Percentiles rank a stretch among this genome's conserved stretches.
These are phyloP conservation scores for Trachymyrmex cornetzi DNA, from an alignment of 1,140 invertebrate species.

Conservation along the genomic window DNA sequence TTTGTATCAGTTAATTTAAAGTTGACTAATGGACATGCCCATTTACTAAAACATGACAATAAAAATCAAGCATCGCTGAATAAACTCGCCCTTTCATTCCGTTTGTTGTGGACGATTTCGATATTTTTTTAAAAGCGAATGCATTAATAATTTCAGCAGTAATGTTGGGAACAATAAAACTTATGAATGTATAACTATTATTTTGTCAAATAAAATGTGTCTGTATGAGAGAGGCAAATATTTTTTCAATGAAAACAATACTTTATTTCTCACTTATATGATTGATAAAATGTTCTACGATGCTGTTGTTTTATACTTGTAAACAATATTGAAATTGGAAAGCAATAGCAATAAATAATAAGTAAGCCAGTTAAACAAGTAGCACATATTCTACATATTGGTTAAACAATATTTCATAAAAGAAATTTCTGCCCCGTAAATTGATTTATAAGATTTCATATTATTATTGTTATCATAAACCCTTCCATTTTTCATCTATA, in stretches of 20 bases:
- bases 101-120: neutral
- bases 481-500: neutral
- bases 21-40: neutral
- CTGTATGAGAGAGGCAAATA: constrained; percentile 4
- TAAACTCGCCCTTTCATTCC: neutral
- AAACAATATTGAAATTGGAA: constrained; percentile 6
- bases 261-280: constrained; percentile 8
- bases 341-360: constrained; percentile 27
- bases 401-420: neutral
- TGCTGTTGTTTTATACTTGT: neutral
- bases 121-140: constrained; percentile 1
- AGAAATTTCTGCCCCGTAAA: neutral
- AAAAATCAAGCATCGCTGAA: neutral
- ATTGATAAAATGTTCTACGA: constrained; percentile 8
- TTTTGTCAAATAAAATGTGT: constrained; percentile 30
- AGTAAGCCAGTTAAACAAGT: constrained; percentile 27
- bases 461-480: neutral
- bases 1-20: neutral
- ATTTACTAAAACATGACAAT: neutral
- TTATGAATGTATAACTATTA: constrained; percentile 17
- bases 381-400: neutral
- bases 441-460: neutral
- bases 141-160: constrained; percentile 26
- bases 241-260: constrained; percentile 45
- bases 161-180: constrained; percentile 25